Evolutionary conservation across 2,113 vertebrate species (phyloP).

Genomic region (Marcusenius ussheri): DNA sequence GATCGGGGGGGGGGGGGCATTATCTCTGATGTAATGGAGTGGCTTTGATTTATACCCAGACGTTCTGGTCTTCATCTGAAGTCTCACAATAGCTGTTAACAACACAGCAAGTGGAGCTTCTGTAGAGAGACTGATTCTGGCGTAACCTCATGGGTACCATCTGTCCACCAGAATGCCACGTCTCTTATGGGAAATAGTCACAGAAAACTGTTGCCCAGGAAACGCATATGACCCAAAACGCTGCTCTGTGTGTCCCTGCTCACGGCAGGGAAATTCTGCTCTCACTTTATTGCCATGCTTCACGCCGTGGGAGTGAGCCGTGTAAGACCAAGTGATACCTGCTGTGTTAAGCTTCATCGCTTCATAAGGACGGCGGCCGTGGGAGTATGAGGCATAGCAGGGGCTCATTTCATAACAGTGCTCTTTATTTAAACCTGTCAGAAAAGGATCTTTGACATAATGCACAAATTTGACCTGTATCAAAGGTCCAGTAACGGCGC

Average conservation of each 20-base stretch:
- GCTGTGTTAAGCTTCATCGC: neutral
- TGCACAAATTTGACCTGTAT: neutral
- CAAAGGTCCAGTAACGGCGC: neutral
- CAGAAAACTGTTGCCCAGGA: neutral
- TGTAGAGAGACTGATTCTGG: neutral
- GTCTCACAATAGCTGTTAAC: neutral
- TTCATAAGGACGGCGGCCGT: neutral
- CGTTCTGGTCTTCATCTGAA: neutral
- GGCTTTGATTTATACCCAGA: neutral
- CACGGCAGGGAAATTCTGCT: neutral
- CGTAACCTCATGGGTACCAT: neutral
- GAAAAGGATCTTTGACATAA: neutral
- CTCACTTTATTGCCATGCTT: neutral
- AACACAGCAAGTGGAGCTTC: neutral
- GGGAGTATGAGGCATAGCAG: neutral
- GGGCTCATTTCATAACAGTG: neutral
- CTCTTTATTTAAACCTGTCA: slow-evolving; percentile 1
- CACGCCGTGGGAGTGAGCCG: neutral
- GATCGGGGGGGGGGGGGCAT: neutral
- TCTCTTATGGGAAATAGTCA: neutral
- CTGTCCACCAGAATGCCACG: neutral
- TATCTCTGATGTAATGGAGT: neutral
- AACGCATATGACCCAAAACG: neutral
- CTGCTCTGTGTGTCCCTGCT: neutral
- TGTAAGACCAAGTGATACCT: neutral